phyloP scores from a whole-genome alignment of 2,797 vertebrate species.

The Calcarius lapponicus region DNA sequence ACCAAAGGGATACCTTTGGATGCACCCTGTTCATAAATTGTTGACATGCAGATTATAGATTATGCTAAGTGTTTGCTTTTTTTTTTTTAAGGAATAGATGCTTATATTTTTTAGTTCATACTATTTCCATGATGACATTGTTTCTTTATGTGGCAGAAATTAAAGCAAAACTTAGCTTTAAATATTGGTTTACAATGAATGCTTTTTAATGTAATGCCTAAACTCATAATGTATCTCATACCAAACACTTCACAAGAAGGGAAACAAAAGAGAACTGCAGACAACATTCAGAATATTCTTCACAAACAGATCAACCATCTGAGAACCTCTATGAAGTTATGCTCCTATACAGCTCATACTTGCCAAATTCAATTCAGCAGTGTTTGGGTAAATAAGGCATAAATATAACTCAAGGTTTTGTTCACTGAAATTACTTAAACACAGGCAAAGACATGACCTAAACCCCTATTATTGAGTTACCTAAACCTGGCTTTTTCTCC shows the following conservation, averaged over 20 bases:
- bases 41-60: background rate
- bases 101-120: background rate
- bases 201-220: background rate
- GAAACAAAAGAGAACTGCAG: background rate
- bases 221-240: background rate
- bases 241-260: background rate
- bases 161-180: background rate
- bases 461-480: background rate
- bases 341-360: background rate
- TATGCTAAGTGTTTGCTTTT: background rate
- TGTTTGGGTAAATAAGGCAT: background rate
- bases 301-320: background rate
- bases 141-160: background rate
- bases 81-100: background rate
- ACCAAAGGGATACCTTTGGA: background rate
- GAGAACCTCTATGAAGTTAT: background rate
- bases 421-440: background rate
- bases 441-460: background rate
- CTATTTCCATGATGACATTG: background rate
- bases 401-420: background rate
- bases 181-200: background rate
- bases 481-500: background rate
- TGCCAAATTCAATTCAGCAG: background rate
- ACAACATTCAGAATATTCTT: background rate
- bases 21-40: background rate